phyloP scores from a whole-genome alignment of 2,797 vertebrate species.

The Rhadinocentrus ornatus region DNA sequence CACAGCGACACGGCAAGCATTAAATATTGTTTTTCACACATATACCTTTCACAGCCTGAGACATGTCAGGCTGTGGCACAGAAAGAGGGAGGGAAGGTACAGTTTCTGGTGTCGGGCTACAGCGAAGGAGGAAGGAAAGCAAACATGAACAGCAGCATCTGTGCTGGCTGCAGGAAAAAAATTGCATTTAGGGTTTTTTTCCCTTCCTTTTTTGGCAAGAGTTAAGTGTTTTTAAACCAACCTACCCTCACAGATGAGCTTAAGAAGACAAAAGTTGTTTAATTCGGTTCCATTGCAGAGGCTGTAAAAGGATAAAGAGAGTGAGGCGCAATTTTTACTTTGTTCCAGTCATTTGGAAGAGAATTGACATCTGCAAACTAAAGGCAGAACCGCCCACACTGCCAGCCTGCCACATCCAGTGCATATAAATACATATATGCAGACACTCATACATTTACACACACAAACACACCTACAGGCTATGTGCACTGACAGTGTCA shows the following conservation, averaged over 20 bases:
- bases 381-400: constrained; percentile 88
- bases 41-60: constrained; percentile 72
- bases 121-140: constrained; percentile 51
- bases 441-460: constrained; percentile 56
- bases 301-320: constrained; percentile 84
- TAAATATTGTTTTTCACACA: constrained; percentile 70
- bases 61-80: constrained; percentile 64
- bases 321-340: constrained; percentile 83
- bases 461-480: constrained; percentile 70
- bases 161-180: constrained; percentile 73
- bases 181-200: constrained; percentile 69
- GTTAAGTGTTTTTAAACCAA: constrained; percentile 85
- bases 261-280: constrained; percentile 89
- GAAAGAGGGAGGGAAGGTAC: constrained; percentile 14
- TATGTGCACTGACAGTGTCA: constrained; percentile 65
- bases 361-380: constrained; percentile 89
- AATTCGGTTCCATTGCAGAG: constrained; percentile 86
- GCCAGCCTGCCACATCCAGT: constrained; percentile 82
- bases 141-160: constrained; percentile 72
- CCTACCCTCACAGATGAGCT: constrained; percentile 86
- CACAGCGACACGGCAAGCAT: constrained; percentile 64
- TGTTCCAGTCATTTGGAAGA: constrained; percentile 86
- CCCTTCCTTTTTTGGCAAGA: constrained; percentile 78
- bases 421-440: constrained; percentile 78
- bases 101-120: constrained; percentile 56